Conservation (phyloP, 2,113 vertebrate species). For the Agelaius tricolor region DNA sequence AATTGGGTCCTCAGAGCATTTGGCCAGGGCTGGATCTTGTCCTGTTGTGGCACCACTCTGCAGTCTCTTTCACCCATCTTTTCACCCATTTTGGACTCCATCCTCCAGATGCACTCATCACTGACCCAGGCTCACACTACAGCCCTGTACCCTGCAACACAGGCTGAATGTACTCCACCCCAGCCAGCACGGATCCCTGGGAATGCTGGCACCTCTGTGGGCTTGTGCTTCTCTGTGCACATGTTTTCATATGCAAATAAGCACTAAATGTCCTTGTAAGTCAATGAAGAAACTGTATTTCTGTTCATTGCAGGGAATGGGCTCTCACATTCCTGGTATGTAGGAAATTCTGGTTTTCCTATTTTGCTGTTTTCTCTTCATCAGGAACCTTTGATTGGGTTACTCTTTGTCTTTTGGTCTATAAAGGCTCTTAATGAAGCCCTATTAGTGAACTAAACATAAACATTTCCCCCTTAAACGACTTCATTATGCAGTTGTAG, state of each 20-base stretch:
- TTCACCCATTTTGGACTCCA: background rate
- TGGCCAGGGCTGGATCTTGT: background rate
- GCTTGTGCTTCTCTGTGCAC: background rate
- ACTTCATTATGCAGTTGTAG: conserved; percentile 9
- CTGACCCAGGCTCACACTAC: background rate
- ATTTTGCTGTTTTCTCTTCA: background rate
- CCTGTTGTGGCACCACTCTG: background rate
- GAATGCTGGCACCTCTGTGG: background rate
- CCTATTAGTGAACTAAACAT: conserved; percentile 31
- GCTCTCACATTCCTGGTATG: background rate
- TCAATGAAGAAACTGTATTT: background rate
- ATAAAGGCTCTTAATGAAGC: conserved; percentile 26
- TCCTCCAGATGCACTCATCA: background rate
- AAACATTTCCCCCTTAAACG: conserved; percentile 42
- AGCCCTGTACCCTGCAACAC: background rate
- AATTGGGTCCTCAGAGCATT: background rate
- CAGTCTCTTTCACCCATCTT: too few species aligned
- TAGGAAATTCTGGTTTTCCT: conserved; percentile 1
- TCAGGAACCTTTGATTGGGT: background rate
- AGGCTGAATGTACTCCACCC: background rate
- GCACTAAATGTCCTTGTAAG: background rate
- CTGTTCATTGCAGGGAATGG: background rate
- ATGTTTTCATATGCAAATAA: background rate
- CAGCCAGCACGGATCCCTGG: background rate
- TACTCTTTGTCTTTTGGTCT: conserved; percentile 7